phyloP scores from a whole-genome alignment of 2,113 vertebrate genomes.

The Psilopogon haemacephalus region DNA sequence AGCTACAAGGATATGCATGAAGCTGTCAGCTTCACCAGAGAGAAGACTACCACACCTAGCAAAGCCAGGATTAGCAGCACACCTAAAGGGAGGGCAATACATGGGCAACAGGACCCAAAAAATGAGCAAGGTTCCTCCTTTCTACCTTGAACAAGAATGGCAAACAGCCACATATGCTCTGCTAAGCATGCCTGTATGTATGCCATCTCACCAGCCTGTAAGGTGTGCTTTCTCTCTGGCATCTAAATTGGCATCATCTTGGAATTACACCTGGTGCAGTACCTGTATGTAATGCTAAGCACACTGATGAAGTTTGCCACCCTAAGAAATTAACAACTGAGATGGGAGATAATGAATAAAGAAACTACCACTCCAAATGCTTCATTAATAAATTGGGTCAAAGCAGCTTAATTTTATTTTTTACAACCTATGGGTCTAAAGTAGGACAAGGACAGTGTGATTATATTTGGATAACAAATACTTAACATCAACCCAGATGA shows the following conservation, averaged over 20 bases:
- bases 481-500: neutral
- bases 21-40: neutral
- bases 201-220: neutral
- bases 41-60: neutral
- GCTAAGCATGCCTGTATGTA: neutral
- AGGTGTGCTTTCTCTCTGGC: neutral
- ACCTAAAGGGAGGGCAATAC: neutral
- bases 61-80: neutral
- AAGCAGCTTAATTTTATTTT: neutral
- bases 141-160: neutral
- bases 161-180: neutral
- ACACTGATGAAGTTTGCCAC: neutral
- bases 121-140: neutral
- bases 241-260: neutral
- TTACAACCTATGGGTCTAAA: neutral
- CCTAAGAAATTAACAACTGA: neutral
- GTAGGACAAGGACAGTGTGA: neutral
- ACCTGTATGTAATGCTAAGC: neutral
- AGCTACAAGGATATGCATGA: neutral
- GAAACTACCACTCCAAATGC: neutral
- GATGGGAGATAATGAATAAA: neutral
- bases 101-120: neutral
- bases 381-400: neutral
- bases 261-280: neutral
- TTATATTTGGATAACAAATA: neutral